phyloP scores from a whole-genome alignment of 2,797 vertebrate species.

The Sebastiscus tertius region DNA sequence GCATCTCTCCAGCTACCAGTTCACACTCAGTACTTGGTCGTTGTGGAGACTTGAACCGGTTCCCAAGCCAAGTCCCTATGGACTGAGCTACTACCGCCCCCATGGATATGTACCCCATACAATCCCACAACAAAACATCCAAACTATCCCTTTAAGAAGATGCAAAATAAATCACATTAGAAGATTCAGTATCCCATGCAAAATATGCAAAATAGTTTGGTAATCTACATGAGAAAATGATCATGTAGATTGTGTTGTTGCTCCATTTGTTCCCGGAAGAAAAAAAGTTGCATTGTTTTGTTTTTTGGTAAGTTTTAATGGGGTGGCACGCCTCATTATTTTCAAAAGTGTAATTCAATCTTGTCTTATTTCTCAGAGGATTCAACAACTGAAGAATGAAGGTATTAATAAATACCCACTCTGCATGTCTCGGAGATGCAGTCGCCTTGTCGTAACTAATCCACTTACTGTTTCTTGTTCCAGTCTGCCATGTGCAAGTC shows the following conservation, averaged over 20 bases:
- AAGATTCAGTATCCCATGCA: neutral
- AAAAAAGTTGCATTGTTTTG: neutral
- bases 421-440: neutral
- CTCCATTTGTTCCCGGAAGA: neutral
- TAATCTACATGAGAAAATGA: neutral
- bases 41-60: too few species aligned
- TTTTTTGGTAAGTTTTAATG: conserved; percentile 12
- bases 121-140: too few species aligned
- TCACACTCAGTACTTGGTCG: too few species aligned
- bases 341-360: conserved; percentile 12
- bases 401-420: neutral
- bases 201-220: neutral
- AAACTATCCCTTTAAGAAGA: neutral
- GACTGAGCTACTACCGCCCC: too few species aligned
- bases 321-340: neutral
- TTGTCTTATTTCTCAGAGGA: neutral
- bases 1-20: too few species aligned
- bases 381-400: neutral
- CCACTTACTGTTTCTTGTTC: conserved; percentile 67
- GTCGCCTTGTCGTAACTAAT: neutral
- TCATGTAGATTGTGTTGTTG: neutral
- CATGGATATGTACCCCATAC: too few species aligned
- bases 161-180: neutral
- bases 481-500: conserved; percentile 53
- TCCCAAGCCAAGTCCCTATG: too few species aligned